These are phyloP conservation scores for Paradoxurus hermaphroditus DNA, from an alignment of 2,113 vertebrate species.

Conservation along the genomic window DNA sequence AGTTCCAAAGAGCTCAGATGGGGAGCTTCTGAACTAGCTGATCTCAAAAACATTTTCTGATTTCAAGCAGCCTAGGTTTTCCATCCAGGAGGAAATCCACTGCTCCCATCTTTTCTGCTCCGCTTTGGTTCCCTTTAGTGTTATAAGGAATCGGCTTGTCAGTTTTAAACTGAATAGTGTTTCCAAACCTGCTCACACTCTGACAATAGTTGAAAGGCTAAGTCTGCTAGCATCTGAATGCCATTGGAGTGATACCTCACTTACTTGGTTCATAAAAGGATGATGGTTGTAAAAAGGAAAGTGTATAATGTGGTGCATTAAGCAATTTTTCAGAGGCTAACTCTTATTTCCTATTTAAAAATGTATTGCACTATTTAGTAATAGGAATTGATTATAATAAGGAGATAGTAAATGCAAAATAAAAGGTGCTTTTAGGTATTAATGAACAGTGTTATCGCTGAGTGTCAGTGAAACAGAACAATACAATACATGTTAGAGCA, in stretches of 20 bases:
- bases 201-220: not conserved
- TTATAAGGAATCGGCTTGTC: not conserved
- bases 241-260: not conserved
- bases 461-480: rapidly evolving
- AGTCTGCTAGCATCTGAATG: not conserved
- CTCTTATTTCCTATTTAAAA: not conserved
- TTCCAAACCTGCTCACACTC: not conserved
- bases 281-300: not conserved
- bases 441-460: not conserved
- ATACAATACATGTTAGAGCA: not conserved
- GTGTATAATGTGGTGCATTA: not conserved
- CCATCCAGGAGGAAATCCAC: not conserved
- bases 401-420: not conserved
- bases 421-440: not conserved
- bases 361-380: not conserved
- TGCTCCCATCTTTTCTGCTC: not conserved
- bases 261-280: not conserved
- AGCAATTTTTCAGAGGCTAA: not conserved
- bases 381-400: not conserved
- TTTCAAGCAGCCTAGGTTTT: not conserved
- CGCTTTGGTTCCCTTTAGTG: not conserved
- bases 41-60: not conserved
- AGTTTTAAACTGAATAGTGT: not conserved
- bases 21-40: not conserved
- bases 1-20: not conserved